Evolutionary conservation across 2,888 invertebrate genomes (phyloP), one percentile per base, ranked within the genome.

Genomic region (Antheraea yamamai): DNA sequence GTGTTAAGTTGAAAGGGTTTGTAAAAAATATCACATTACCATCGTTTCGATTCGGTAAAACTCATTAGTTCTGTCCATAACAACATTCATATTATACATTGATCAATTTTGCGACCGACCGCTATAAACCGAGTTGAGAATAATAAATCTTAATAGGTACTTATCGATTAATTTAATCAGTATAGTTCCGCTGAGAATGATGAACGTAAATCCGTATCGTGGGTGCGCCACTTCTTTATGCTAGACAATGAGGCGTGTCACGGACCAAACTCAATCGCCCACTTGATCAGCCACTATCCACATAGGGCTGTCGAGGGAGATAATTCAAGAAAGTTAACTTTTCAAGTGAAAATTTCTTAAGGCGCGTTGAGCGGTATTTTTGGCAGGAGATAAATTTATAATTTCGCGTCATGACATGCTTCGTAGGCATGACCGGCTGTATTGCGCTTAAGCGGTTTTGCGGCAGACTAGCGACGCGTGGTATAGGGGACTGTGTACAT

Each of bases 241-340:
- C 81, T 88, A 86, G 85, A 88, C 85, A 88, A 84, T 87, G 85
- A 90, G 89, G 89, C 89, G 89, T 89, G 91, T 88, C 90, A 83
- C 80, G 85, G 85, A 85, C 81, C 78, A 80, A 80, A 84, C 84
- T 85, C 86, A 85, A 86, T 89, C 87, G 87, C 87, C 89, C 85
- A 81, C 82, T 86, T 88, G 86, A 82, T 83, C 81, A 83, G 83
- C 82, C 80, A 82, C 81, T 82, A 87, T 84, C 84, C 80, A 83
- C 81, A 79, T 79, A 83, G 82, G 83, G 76, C n/a, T 76, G 76
- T 39, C 70, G 39, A 70, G 39, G 70, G 39, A 39, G 10, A 39
- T 7, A 39, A 70, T 39, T 8, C 64, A 30, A 61, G 61, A 12
- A 61, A 23, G 35, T 39, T 39, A 7, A 7, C 7, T 39, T 39